phyloP scores from a whole-genome alignment of 1,140 invertebrate species.

The Heliconius congener region DNA sequence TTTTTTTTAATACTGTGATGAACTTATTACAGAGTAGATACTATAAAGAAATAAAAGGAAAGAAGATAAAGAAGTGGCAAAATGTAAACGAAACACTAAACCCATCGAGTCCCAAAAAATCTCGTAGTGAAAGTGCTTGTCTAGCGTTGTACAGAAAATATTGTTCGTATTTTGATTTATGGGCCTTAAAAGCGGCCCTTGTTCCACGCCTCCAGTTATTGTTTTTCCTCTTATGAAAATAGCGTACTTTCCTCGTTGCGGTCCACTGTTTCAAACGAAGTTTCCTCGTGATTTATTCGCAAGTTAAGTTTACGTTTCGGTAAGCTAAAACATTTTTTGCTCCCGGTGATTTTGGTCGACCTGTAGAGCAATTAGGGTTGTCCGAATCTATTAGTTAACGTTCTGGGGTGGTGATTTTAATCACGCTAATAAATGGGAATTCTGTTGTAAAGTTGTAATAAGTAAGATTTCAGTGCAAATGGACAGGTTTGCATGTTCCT shows the following conservation, averaged over 20 bases:
- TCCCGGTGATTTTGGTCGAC: slow-evolving; percentile 32
- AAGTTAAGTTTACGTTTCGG: slow-evolving; percentile 39
- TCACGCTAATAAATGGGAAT: neutral
- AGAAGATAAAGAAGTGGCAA: slow-evolving; percentile 53
- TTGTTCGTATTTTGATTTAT: slow-evolving; percentile 78
- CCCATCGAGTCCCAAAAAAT: slow-evolving; percentile 70
- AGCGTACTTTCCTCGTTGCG: slow-evolving; percentile 63
- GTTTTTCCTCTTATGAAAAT: slow-evolving; percentile 78
- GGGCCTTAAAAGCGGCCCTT: slow-evolving; percentile 73
- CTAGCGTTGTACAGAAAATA: slow-evolving; percentile 69
- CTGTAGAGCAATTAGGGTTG: slow-evolving; percentile 23
- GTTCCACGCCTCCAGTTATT: slow-evolving; percentile 70
- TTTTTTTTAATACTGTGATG: neutral
- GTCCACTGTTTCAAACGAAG: slow-evolving; percentile 59
- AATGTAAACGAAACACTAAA: slow-evolving; percentile 78
- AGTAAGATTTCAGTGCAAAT: slow-evolving; percentile 22
- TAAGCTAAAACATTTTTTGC: slow-evolving; percentile 37
- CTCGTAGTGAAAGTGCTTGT: slow-evolving; percentile 62
- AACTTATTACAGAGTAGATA: neutral
- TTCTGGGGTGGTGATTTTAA: neutral
- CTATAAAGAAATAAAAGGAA: slow-evolving; percentile 63
- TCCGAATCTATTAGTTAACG: slow-evolving; percentile 14
- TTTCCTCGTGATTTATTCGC: slow-evolving; percentile 64
- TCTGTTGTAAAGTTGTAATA: slow-evolving; percentile 10
- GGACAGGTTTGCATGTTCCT: slow-evolving; percentile 27